These are phyloP conservation scores for Drosophila quadrilineata DNA, from an alignment of 1,140 invertebrate genomes.

Conservation along the genomic window DNA sequence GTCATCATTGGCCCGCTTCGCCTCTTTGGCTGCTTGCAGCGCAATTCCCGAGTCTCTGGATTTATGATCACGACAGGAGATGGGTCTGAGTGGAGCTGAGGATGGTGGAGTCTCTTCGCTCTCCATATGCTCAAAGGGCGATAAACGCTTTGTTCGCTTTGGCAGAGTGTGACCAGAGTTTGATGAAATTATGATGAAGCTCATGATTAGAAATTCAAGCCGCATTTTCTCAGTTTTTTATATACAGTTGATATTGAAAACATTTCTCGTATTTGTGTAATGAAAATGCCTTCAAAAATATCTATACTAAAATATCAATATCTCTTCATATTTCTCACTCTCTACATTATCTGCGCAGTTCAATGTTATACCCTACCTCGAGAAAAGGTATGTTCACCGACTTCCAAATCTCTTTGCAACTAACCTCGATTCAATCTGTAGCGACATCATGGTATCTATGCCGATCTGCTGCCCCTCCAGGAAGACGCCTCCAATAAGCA, in stretches of 20 bases:
- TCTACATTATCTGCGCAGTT: conserved; percentile 23
- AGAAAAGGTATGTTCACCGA: conserved; percentile 23
- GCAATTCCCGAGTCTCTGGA: conserved; percentile 36
- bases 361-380: conserved; percentile 16
- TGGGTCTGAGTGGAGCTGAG: no score
- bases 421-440: conserved; percentile 1
- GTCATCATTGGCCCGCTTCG: conserved; percentile 58
- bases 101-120: neutral
- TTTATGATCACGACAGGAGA: no score
- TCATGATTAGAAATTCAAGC: conserved; percentile 42
- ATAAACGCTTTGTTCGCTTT: conserved; percentile 1
- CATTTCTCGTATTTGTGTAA: no score
- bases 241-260: neutral
- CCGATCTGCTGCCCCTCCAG: neutral
- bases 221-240: conserved; percentile 48
- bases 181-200: conserved; percentile 27
- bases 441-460: conserved; percentile 6
- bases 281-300: conserved; percentile 17
- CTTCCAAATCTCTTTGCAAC: neutral
- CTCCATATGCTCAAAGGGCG: neutral
- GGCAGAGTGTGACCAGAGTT: neutral
- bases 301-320: conserved; percentile 39
- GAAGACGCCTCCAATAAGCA: neutral
- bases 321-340: conserved; percentile 30
- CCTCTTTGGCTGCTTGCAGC: conserved; percentile 49